A percentile compares a stretch with the other conserved stretches of the same genome.
Conservation (phyloP, 2,797 vertebrate genomes). For the Naso thynnoides region DNA sequence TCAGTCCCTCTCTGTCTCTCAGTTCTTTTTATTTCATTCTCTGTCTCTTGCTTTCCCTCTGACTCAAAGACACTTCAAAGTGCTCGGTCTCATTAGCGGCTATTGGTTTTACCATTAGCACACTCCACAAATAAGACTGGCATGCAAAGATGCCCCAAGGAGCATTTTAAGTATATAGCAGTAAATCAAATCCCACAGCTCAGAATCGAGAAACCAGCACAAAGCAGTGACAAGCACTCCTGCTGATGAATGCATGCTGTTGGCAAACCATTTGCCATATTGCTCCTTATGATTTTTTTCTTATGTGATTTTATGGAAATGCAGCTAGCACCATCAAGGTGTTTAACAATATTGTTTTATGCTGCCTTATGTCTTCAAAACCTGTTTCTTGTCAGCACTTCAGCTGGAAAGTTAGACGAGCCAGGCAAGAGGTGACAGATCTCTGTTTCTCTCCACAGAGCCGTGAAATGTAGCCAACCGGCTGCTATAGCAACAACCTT, state of each 20-base stretch:
- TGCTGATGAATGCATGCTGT: constrained; percentile 18
- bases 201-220: constrained; percentile 14
- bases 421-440: neutral
- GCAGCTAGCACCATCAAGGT: neutral
- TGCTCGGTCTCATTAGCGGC: constrained; percentile 44
- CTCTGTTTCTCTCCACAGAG: neutral
- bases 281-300: constrained; percentile 22
- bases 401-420: neutral
- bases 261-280: constrained; percentile 15
- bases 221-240: constrained; percentile 10
- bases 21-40: neutral
- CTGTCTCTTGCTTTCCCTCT: neutral
- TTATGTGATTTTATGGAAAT: constrained; percentile 23
- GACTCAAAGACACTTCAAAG: constrained; percentile 29
- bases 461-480: no score
- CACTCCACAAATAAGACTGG: constrained; percentile 48
- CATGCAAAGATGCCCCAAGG: constrained; percentile 44
- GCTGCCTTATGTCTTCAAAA: neutral
- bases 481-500: no score
- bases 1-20: neutral
- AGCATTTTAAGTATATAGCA: constrained; percentile 46
- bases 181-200: constrained; percentile 36
- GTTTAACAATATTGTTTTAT: constrained; percentile 2
- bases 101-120: constrained; percentile 58
- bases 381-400: neutral